These are phyloP conservation scores for Lagocephalus sceleratus DNA, from an alignment of 2,797 vertebrate genomes.

Conservation along the genomic window DNA sequence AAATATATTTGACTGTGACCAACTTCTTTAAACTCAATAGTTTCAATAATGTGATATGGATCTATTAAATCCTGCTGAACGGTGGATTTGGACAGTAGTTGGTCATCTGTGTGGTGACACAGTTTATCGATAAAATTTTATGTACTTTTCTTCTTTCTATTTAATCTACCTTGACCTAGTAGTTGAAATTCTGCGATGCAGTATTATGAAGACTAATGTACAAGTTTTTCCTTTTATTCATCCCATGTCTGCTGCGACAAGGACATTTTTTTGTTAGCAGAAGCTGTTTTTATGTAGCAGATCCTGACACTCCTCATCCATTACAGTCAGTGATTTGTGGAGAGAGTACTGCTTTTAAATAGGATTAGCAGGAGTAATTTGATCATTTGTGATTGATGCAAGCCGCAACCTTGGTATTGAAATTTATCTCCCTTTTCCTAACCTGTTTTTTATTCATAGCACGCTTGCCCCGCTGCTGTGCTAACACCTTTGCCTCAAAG, in stretches of 20 bases:
- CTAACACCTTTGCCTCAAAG: conserved; percentile 17
- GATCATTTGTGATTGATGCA: conserved; percentile 61
- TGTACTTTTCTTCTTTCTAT: conserved; percentile 20
- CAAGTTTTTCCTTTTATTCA: background rate
- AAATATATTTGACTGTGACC: too few species aligned
- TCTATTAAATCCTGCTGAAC: too few species aligned
- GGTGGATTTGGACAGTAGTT: too few species aligned
- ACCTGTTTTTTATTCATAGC: conserved; percentile 38
- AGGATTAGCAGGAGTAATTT: conserved; percentile 55
- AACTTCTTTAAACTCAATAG: background rate
- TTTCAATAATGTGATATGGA: background rate
- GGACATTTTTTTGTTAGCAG: conserved; percentile 47
- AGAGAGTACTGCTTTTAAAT: conserved; percentile 48
- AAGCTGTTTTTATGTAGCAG: conserved; percentile 23
- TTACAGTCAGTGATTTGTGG: conserved; percentile 36
- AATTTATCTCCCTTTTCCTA: conserved; percentile 39
- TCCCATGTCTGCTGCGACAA: conserved; percentile 39
- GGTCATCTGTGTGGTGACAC: background rate
- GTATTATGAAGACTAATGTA: too few species aligned
- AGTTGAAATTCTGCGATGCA: too few species aligned
- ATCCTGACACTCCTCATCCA: conserved; percentile 54
- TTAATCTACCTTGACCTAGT: conserved; percentile 8
- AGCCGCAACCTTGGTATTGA: conserved; percentile 31
- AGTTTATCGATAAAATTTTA: conserved; percentile 4
- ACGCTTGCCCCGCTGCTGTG: conserved; percentile 8